Base-by-base conservation (phyloP, 2,113 vertebrate species). In the Ia io region DNA sequence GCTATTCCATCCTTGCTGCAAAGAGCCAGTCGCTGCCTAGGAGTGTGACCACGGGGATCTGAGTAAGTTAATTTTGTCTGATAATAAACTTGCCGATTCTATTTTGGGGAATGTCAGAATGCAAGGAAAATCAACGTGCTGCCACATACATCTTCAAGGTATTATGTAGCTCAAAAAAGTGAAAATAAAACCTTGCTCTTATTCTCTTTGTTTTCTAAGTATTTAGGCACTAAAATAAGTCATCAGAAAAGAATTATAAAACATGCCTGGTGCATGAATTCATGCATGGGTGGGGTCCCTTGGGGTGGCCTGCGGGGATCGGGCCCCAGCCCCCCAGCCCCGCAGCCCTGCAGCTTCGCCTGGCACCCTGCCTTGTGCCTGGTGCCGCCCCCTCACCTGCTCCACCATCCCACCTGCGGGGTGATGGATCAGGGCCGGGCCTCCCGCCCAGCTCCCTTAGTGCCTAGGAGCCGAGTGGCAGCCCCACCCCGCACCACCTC, bases 1-100 rank as follows among this genome's bases (percentile, higher is more conserved):
- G 96, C 95, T 89, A 93, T 90, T 93, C 95, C 96, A 97, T 97
- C 95, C 93, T 95, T 95, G 94, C 94, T 93, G 61, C 71, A 91
- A 95, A 94, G 98, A 97, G 77, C 97, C 91, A 97, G 91, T 89
- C 95, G 94, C 32, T 7, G 32, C 59, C 86, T 0, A 0, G 16
- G 77, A 90, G 63, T 49, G 96, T 47, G 73, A 92, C 74, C 44
- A 61, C 53, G 85, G 85, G 92, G 87, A 96, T 97, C 92, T 94
- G 93, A 94, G 96, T 86, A 95, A 97, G 97, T 92, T 94, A 84
- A 94, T 96, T 83, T 44, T 82, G 95, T 92, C 70, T 96, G 97
- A 97, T 95, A 97, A 97, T 95, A 93, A 97, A 97, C 79, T 44
- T 93, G 42, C 13, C 16, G 40, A 42, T 88, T 91, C 13, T 76